Conservation (phyloP, 2,888 invertebrate genomes). For the Orchesella flavescens region DNA sequence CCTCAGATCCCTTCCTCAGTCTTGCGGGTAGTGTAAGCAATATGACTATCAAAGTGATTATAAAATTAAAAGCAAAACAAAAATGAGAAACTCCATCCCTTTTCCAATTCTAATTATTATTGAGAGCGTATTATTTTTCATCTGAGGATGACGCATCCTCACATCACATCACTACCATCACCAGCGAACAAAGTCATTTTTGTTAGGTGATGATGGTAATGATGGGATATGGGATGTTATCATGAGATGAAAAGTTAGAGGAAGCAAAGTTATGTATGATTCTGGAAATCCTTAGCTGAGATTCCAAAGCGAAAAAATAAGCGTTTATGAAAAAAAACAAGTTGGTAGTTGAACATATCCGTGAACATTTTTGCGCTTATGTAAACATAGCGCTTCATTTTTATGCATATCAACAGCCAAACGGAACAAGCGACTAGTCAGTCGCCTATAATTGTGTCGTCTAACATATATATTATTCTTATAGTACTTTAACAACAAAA, state of each 20-base stretch:
- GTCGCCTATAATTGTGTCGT: constrained; percentile 62
- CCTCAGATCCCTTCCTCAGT: constrained; percentile 14
- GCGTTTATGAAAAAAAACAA: constrained; percentile 4
- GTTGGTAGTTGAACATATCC: constrained; percentile 49
- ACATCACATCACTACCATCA: background rate
- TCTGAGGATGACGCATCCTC: background rate
- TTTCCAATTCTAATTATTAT: background rate
- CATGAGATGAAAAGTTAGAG: constrained; percentile 8
- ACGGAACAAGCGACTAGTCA: too few relatives aligned
- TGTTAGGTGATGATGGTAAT: background rate
- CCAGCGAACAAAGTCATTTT: constrained; percentile 21
- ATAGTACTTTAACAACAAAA: constrained; percentile 58
- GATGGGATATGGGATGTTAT: background rate
- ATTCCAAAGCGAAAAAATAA: background rate
- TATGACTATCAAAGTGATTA: background rate
- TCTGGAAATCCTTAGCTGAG: background rate
- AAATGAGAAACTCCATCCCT: background rate
- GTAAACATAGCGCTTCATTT: constrained; percentile 24
- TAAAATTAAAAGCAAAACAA: background rate
- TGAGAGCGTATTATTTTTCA: too few relatives aligned
- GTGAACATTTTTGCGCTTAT: constrained; percentile 41
- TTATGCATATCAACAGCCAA: constrained; percentile 20
- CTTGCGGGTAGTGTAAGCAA: background rate
- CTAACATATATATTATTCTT: constrained; percentile 62
- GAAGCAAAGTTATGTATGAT: background rate